Conservation (phyloP, 2,113 vertebrate species). For the Syrrhaptes paradoxus region DNA sequence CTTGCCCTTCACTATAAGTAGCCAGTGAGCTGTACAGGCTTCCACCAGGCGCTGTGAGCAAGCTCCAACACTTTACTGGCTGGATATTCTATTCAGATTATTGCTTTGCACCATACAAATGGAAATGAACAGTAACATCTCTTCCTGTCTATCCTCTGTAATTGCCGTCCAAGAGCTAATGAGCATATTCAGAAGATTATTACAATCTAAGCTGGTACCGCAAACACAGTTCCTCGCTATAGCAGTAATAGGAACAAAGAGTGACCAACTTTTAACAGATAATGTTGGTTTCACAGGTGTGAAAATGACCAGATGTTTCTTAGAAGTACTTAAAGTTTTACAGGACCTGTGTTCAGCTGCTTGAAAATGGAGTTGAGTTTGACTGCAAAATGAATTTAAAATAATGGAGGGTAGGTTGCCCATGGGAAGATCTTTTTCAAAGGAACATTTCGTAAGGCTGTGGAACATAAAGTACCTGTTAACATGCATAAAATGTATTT, state of each 20-base stretch:
- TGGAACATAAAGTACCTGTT: slow-evolving; percentile 15
- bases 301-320: background rate
- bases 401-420: background rate
- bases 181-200: slow-evolving; percentile 25
- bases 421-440: background rate
- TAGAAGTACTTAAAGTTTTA: background rate
- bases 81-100: slow-evolving; percentile 43
- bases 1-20: background rate
- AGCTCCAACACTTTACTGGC: slow-evolving; percentile 25
- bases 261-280: background rate
- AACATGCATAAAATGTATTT: slow-evolving; percentile 2
- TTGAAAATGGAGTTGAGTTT: background rate
- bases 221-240: slow-evolving; percentile 4
- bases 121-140: slow-evolving; percentile 8
- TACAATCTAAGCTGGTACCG: slow-evolving; percentile 21
- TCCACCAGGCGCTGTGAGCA: background rate
- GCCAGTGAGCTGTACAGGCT: background rate
- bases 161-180: slow-evolving; percentile 42
- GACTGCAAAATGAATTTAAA: background rate
- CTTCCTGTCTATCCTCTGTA: background rate
- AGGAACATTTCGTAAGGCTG: background rate
- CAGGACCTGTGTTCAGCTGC: background rate
- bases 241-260: slow-evolving; percentile 18
- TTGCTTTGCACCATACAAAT: slow-evolving; percentile 28
- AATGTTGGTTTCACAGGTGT: slow-evolving; percentile 5